Conservation (phyloP, 2,888 invertebrate genomes). For the Resseliella maxima region DNA sequence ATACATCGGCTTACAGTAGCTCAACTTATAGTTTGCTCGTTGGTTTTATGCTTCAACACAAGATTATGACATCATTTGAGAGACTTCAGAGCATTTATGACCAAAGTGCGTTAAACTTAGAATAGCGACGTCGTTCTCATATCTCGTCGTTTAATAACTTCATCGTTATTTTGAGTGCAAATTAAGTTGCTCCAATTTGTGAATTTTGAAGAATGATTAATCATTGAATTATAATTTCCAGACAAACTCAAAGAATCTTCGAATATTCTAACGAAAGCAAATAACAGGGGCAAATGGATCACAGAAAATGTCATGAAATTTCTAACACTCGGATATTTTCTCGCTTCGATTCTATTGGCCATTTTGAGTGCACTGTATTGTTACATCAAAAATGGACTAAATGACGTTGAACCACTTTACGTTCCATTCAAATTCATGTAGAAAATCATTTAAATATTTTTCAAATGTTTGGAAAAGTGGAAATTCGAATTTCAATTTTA, state of each 20-base stretch:
- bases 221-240: not conserved
- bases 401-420: not conserved
- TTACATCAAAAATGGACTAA: not conserved
- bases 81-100: not conserved
- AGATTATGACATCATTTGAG: not conserved
- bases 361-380: constrained; percentile 7
- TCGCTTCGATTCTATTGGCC: not conserved
- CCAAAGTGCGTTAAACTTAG: not conserved
- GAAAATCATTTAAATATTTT: not conserved
- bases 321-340: not conserved
- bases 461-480: not conserved
- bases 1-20: not conserved
- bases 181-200: too few relatives aligned
- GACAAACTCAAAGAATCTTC: not conserved
- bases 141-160: too few relatives aligned
- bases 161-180: too few relatives aligned
- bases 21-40: constrained; percentile 9
- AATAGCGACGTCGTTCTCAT: not conserved
- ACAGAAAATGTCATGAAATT: not conserved
- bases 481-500: not conserved
- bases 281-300: not conserved
- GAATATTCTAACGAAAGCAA: not conserved
- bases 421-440: constrained; percentile 40
- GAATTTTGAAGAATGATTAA: too few relatives aligned
- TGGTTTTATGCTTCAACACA: not conserved